These are phyloP conservation scores for Brachionus calyciflorus DNA, from an alignment of 1,140 invertebrate genomes.

Conservation along the genomic window DNA sequence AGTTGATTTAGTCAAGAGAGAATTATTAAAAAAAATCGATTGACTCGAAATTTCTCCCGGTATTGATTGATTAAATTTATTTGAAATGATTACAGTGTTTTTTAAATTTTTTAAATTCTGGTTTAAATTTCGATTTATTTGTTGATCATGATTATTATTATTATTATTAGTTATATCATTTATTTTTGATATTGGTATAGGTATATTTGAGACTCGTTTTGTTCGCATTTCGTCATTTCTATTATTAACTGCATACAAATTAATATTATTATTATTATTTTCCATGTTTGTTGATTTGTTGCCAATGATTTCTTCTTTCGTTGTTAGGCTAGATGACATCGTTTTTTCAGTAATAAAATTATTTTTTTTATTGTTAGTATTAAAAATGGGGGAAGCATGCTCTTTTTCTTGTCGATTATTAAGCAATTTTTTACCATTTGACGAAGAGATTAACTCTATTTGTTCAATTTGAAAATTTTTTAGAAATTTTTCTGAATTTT, in stretches of 20 bases:
- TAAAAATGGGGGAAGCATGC: not conserved
- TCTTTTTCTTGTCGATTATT: not conserved
- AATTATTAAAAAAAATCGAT: not conserved
- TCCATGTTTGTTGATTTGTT: constrained; percentile 27
- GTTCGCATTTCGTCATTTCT: not conserved
- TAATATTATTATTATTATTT: not conserved
- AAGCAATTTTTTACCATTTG: not conserved
- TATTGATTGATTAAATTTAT: not conserved
- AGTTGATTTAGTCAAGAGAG: not conserved
- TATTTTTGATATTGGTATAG: not conserved
- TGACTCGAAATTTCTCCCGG: constrained; percentile 11
- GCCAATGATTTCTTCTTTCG: constrained; percentile 8
- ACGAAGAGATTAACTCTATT: not conserved
- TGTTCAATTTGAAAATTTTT: not conserved
- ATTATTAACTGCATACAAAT: not conserved
- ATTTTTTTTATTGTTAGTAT: constrained; percentile 4
- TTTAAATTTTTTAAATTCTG: not conserved
- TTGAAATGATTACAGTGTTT: not conserved
- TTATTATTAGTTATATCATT: not conserved
- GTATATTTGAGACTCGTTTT: constrained; percentile 20
- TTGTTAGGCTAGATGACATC: constrained; percentile 34
- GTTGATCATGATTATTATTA: not conserved
- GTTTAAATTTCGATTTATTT: not conserved
- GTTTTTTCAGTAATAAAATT: constrained; percentile 10
- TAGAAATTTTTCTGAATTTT: constrained; percentile 3